Base-by-base conservation (phyloP, 2,113 vertebrate species). In the Oncorhynchus mykiss region DNA sequence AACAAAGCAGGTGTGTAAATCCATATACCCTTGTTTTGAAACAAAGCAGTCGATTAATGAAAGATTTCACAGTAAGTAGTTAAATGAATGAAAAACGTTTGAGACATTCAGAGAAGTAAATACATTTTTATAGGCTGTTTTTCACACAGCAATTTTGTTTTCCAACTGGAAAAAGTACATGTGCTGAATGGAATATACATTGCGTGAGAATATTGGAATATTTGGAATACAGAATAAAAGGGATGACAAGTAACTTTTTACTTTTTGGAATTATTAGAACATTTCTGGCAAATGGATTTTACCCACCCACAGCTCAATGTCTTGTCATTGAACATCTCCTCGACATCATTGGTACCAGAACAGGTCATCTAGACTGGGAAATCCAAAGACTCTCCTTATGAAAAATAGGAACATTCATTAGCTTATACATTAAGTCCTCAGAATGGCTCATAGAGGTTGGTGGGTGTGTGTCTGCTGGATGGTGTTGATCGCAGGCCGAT, bases 391-490 rank as follows among this genome's bases (percentile, higher is more conserved):
- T 57, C 54, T 1, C 18, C 18, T 57, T 57, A 57, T 57, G 14
- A 57, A 57, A 18, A 18, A 57, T 57, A 57, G 18, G 54, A 57
- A 57, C 20, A 57, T 11, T 57, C 54, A 57, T 7, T 22, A 62
- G 59, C 20, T 22, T 22, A 62, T 62, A 16, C 51, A 11, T 3
- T 62, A 9, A 62, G n/a, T 29, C 16, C 12, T 6, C 6, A 57
- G 27, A 70, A 90, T 92, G 89, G 74, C 39, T 1, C 1, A 1
- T 0, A 9, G 24, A 3, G 12, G 64, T n/a, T 66, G 77, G 75
- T 88, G 80, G 78, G 4, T 88, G 74, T 72, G 71, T 51, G 45
- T 85, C 69, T 79, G 69, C 2, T 27, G 65, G 4, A 29, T 89
- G 54, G 75, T 3, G 39, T 67, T 62, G 54, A 27, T 75, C 2